Conservation (phyloP, 2,888 invertebrate genomes). For the Drosophila lutescens region DNA sequence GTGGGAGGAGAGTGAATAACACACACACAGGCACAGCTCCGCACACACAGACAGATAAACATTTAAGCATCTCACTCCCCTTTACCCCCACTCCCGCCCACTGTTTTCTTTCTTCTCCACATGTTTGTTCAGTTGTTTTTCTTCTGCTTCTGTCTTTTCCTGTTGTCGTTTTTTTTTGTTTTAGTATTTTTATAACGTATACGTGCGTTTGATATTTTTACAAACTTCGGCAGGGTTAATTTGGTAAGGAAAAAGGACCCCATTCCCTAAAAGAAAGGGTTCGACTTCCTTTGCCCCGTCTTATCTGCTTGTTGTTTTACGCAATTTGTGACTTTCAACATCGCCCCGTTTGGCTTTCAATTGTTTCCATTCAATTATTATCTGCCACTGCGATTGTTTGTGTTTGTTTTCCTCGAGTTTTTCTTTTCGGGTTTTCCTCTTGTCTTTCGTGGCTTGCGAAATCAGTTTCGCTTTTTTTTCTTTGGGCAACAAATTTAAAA, state of each 20-base stretch:
- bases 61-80: conserved; percentile 48
- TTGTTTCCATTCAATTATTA: conserved; percentile 49
- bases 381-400: conserved; percentile 18
- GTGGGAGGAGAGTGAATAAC: conserved; percentile 47
- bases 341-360: conserved; percentile 34
- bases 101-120: conserved; percentile 33
- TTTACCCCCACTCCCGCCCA: background rate
- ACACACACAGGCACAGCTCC: conserved; percentile 51
- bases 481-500: conserved; percentile 49
- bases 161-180: conserved; percentile 37
- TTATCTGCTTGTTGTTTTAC: conserved; percentile 47
- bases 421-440: conserved; percentile 1
- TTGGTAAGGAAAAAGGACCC: conserved; percentile 39
- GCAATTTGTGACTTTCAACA: conserved; percentile 49
- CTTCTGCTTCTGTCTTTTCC: conserved; percentile 60
- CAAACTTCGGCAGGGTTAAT: conserved; percentile 33
- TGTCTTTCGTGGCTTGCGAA: conserved; percentile 39
- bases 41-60: conserved; percentile 27
- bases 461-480: conserved; percentile 34
- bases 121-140: conserved; percentile 57
- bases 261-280: conserved; percentile 17
- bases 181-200: conserved; percentile 47
- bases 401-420: conserved; percentile 20
- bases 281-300: background rate
- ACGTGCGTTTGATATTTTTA: conserved; percentile 31